A percentile compares a stretch with the other conserved stretches of the same genome.
phyloP scores from a whole-genome alignment of 2,797 vertebrate genomes.

The Sebastes itinus region DNA sequence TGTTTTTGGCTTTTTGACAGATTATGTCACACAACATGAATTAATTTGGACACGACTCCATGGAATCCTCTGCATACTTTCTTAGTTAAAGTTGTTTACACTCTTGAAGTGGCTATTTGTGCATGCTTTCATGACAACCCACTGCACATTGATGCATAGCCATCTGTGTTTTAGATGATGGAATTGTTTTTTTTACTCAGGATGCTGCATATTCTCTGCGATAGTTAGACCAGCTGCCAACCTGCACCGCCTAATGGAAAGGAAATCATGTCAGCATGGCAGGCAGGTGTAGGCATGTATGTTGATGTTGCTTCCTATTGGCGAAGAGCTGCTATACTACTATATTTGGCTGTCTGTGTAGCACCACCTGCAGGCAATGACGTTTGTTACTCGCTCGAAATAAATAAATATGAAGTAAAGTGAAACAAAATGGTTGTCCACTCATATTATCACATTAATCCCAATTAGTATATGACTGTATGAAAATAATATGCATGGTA shows the following conservation, averaged over 20 bases:
- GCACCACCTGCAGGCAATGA: too few relatives aligned
- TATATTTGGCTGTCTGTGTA: too few relatives aligned
- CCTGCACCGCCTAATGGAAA: neutral
- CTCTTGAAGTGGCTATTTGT: conserved; percentile 7
- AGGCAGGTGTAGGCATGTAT: neutral
- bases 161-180: conserved; percentile 30
- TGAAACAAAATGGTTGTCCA: too few relatives aligned
- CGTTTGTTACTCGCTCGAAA: too few relatives aligned
- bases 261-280: neutral
- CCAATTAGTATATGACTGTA: too few relatives aligned
- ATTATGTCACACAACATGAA: neutral
- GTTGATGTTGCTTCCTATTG: neutral
- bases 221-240: neutral
- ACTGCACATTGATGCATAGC: conserved; percentile 6
- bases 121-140: conserved; percentile 8
- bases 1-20: neutral
- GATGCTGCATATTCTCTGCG: neutral
- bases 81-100: neutral
- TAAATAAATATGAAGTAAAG: too few relatives aligned
- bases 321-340: neutral
- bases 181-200: neutral
- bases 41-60: neutral
- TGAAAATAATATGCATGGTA: too few relatives aligned
- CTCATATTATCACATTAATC: too few relatives aligned
- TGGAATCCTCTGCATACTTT: neutral